Percentiles rank a stretch among this genome's conserved stretches.
These are phyloP conservation scores for Lagenorhynchus albirostris DNA, from an alignment of 2,113 vertebrate species.

Conservation along the genomic window DNA sequence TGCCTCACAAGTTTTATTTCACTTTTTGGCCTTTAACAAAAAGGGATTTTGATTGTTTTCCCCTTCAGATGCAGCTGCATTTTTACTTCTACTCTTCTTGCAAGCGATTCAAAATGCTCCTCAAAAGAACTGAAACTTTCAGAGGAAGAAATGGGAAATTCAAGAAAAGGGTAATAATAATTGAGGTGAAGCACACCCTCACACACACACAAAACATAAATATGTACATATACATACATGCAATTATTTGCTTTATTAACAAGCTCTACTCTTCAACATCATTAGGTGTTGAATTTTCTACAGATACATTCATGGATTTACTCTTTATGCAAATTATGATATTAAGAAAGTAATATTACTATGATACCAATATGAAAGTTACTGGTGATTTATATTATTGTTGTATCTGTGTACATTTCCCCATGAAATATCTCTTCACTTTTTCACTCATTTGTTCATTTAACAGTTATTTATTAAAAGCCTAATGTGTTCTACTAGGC, in stretches of 20 bases:
- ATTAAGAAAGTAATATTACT: not conserved
- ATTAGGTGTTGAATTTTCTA: not conserved
- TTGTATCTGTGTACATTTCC: not conserved
- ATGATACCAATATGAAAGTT: not conserved
- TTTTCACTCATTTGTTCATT: not conserved
- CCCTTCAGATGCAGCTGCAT: not conserved
- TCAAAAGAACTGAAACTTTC: not conserved
- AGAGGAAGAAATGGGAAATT: not conserved
- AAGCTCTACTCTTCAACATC: not conserved
- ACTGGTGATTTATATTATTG: not conserved
- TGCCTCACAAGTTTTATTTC: slow-evolving; percentile 49
- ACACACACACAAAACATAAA: not conserved
- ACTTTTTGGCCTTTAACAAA: slow-evolving; percentile 43
- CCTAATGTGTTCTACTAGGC: not conserved
- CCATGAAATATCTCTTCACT: not conserved
- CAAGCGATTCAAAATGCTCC: slow-evolving; percentile 5
- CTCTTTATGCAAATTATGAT: not conserved
- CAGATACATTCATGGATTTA: not conserved
- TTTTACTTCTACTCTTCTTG: not conserved
- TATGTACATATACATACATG: not conserved
- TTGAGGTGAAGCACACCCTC: not conserved
- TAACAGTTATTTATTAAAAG: not conserved
- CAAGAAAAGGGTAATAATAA: not conserved
- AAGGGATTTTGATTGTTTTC: not conserved
- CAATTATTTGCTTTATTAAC: not conserved